A percentile compares a stretch with the other conserved stretches of the same genome.
Evolutionary conservation across 1,140 invertebrate species (phyloP).

Genomic region (Phortica variegata): DNA sequence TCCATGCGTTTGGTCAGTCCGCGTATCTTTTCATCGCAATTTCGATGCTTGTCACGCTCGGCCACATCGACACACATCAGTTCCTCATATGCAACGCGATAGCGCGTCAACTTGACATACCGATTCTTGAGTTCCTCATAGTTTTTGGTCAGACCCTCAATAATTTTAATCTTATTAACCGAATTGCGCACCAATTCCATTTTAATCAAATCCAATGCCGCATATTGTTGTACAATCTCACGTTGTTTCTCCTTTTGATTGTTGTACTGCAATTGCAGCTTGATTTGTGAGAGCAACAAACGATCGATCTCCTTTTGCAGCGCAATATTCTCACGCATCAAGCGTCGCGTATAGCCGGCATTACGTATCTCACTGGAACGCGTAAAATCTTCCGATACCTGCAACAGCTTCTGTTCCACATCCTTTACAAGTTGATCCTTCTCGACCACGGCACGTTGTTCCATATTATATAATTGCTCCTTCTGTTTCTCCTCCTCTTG

Average conservation of each 20-base stretch:
- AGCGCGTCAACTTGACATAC: conserved; percentile 35
- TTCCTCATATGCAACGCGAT: conserved; percentile 34
- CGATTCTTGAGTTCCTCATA: conserved; percentile 51
- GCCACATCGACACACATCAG: conserved; percentile 23
- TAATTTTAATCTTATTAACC: conserved; percentile 61
- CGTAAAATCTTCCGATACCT: conserved; percentile 80
- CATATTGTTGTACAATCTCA: conserved; percentile 60
- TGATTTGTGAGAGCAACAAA: conserved; percentile 64
- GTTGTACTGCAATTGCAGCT: conserved; percentile 59
- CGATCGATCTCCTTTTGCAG: conserved; percentile 74
- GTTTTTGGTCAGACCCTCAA: conserved; percentile 60
- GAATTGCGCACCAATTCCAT: conserved; percentile 59
- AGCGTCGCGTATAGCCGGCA: conserved; percentile 80
- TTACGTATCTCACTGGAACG: conserved; percentile 81
- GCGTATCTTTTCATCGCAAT: conserved; percentile 58
- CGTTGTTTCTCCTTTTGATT: conserved; percentile 59
- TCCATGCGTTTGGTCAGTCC: conserved; percentile 65
- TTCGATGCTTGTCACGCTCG: conserved; percentile 36
- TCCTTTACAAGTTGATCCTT: conserved; percentile 85
- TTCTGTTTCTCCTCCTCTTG: conserved; percentile 76
- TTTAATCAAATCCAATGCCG: conserved; percentile 59
- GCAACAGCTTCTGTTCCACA: conserved; percentile 75
- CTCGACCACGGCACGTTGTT: conserved; percentile 78
- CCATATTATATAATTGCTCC: conserved; percentile 74
- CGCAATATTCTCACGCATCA: conserved; percentile 78